Evolutionary conservation across 1,140 invertebrate genomes (phyloP).

Genomic region (Drusus annulatus): DNA sequence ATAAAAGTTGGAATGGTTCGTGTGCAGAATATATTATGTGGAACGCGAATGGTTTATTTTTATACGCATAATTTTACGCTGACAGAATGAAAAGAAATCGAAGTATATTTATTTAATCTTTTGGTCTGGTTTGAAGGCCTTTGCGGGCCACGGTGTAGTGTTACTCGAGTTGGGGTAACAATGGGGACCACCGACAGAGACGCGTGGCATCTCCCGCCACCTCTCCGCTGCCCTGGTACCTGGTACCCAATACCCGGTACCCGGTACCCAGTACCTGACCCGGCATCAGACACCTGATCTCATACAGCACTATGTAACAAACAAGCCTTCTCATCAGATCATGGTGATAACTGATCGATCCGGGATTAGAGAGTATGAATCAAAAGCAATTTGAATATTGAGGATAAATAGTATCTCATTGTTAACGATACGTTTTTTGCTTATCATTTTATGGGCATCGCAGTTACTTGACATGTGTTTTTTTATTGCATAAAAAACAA

Average conservation of each 20-base stretch:
- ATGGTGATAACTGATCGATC: constrained; percentile 2
- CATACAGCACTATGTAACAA: background rate
- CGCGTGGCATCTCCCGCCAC: constrained; percentile 55
- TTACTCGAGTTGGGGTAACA: constrained; percentile 42
- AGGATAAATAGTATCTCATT: constrained; percentile 11
- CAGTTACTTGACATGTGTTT: background rate
- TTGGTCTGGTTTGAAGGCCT: constrained; percentile 13
- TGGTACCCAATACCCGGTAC: too few species aligned
- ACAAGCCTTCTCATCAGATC: constrained; percentile 13
- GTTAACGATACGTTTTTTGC: background rate
- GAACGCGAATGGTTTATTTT: too few species aligned
- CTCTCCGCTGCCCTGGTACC: background rate
- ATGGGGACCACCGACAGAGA: constrained; percentile 57
- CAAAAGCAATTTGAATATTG: constrained; percentile 24
- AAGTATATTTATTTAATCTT: background rate
- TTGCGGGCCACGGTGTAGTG: constrained; percentile 2
- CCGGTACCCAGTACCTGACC: background rate
- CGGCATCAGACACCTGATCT: background rate
- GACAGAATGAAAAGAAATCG: too few species aligned
- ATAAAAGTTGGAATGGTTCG: too few species aligned
- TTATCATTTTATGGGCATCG: background rate
- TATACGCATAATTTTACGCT: too few species aligned
- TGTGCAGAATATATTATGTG: too few species aligned
- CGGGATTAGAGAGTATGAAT: constrained; percentile 28
- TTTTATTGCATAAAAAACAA: background rate